Base-by-base conservation (phyloP, 2,888 invertebrate genomes). In the Eupeodes luniger region DNA sequence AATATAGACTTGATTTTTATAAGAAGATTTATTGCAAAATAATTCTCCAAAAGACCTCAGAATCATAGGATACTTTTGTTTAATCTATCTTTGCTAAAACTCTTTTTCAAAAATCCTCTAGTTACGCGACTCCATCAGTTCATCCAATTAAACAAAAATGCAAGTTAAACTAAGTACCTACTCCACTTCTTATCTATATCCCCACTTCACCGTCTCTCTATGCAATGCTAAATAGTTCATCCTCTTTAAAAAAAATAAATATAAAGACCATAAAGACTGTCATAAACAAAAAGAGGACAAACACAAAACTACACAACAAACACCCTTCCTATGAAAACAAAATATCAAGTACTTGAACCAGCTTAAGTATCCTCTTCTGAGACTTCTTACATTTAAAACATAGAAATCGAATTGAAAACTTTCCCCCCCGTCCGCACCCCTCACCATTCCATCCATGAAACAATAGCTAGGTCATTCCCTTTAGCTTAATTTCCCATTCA, bases 401-500 rank as follows among this genome's bases (percentile, higher is more conserved):
- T 7, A 64, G 40, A 76, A 62, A 77, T 61, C n/a, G 34, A 72
- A 76, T 81, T 53, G 51, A 53, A 59, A 75, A 72, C 34, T 74
- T 74, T 72, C 49, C 44, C 7, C 27, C 16, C 49, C 27, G 27
- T 27, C 27, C 27, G 3, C 27, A 27, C 27, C 3, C 34, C 57
- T 16, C 44, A 53, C 16, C 34, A 36, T 47, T 47, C 19, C 61
- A n/a, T 36, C 47, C 16, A 40, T 11, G 10, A 57, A 51, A 80
- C 57, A 80, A 64, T 59, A 70, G 85, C 44, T 69, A 34, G 85
- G 74, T 78, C 67, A 69, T 78, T 86, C 74, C 55, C 81, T 82
- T 77, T 75, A 69, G 74, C 67, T 86, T 86, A 69, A 82, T 86
- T 82, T 74, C 59, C 78, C 74, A 79, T 75, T 83, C 61, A 86